These are phyloP conservation scores for Gallinago nigripennis DNA, from an alignment of 2,797 vertebrate species.

Conservation along the genomic window DNA sequence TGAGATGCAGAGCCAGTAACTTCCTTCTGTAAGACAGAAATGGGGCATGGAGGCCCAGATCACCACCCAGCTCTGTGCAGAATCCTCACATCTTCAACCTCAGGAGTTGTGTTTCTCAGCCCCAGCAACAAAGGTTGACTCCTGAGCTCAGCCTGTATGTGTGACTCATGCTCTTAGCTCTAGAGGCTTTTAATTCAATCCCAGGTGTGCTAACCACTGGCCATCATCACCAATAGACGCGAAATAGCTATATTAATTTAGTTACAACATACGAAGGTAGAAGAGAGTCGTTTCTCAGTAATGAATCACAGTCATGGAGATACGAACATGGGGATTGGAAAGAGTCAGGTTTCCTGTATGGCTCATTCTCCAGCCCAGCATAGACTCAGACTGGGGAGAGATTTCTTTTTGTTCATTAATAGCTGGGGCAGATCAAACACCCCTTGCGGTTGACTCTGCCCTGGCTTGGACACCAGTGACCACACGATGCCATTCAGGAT, in stretches of 20 bases:
- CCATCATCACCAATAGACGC: not conserved
- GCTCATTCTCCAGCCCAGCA: not conserved
- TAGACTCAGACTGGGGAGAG: not conserved
- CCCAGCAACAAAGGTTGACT: not conserved
- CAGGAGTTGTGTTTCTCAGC: not conserved
- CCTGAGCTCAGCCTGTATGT: not conserved
- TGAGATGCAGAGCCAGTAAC: not conserved
- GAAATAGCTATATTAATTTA: not conserved
- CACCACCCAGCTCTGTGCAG: not conserved
- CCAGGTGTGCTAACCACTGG: constrained; percentile 19
- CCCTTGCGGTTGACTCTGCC: fast-evolving
- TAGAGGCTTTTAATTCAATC: constrained; percentile 26
- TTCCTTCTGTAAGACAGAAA: not conserved
- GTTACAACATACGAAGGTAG: not conserved
- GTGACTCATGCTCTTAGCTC: constrained; percentile 9
- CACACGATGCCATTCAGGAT: fast-evolving
- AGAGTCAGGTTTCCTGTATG: constrained; percentile 1
- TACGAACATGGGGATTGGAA: not conserved
- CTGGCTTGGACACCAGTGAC: not conserved
- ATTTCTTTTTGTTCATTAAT: not conserved
- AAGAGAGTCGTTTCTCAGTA: not conserved
- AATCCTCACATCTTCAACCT: not conserved
- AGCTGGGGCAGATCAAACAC: not conserved
- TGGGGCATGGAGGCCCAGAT: not conserved
- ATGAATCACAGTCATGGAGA: constrained; percentile 35